phyloP scores from a whole-genome alignment of 2,797 vertebrate genomes.

The Borostomias antarcticus region DNA sequence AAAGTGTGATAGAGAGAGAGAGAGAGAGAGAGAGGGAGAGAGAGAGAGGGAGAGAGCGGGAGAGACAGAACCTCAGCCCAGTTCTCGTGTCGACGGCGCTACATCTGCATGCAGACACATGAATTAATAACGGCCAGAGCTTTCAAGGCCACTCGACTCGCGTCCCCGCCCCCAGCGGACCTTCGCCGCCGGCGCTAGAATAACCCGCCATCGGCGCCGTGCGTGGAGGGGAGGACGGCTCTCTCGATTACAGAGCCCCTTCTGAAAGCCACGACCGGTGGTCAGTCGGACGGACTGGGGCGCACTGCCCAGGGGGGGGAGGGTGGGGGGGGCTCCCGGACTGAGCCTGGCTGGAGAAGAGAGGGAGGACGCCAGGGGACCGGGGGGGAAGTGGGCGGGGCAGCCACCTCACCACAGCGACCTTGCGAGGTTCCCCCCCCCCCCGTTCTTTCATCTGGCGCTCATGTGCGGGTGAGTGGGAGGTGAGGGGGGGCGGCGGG shows the following conservation, averaged over 20 bases:
- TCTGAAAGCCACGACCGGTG: neutral
- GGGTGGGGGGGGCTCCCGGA: conserved; percentile 4
- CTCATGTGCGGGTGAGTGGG: conserved; percentile 32
- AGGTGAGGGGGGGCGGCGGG: conserved; percentile 32
- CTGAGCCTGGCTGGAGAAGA: conserved; percentile 22
- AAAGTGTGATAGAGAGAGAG: too few relatives aligned
- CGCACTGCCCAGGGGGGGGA: neutral
- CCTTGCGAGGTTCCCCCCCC: conserved; percentile 57
- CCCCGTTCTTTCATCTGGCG: conserved; percentile 42
- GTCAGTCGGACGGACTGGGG: neutral
- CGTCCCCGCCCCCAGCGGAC: too few relatives aligned
- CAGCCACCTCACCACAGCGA: conserved; percentile 35
- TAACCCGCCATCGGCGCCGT: conserved; percentile 27
- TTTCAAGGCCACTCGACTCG: conserved; percentile 61
- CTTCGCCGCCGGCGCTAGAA: too few relatives aligned
- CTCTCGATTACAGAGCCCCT: conserved; percentile 16
- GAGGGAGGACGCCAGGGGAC: neutral
- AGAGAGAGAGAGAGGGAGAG: neutral
- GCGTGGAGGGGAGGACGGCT: conserved; percentile 23
- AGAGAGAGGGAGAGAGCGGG: neutral
- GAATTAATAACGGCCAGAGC: conserved; percentile 68
- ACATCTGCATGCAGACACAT: conserved; percentile 69
- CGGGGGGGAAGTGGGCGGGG: conserved; percentile 19
- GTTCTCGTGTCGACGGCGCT: conserved; percentile 53
- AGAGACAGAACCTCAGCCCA: conserved; percentile 20